A percentile compares a stretch with the other conserved stretches of the same genome.
phyloP scores from a whole-genome alignment of 2,888 invertebrate genomes.

The Tachystola acroxantha region DNA sequence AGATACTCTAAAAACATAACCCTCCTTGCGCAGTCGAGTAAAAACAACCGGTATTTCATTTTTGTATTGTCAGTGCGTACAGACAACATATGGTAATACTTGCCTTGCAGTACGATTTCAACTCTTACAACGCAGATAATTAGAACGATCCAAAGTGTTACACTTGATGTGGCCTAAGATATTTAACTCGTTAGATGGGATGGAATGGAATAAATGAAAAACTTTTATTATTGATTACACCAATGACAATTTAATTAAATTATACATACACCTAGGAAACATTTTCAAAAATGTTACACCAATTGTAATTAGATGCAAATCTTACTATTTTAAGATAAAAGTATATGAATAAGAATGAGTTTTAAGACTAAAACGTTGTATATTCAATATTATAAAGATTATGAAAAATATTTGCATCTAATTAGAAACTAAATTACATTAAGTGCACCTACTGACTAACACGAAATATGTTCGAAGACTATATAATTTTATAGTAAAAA shows the following conservation, averaged over 20 bases:
- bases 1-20: too few relatives aligned
- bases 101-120: too few relatives aligned
- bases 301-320: slow-evolving; percentile 16
- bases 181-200: too few relatives aligned
- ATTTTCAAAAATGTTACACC: slow-evolving; percentile 35
- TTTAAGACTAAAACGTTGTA: neutral
- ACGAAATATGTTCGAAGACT: slow-evolving; percentile 12
- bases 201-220: too few relatives aligned
- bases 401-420: slow-evolving; percentile 11
- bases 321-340: neutral
- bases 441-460: slow-evolving; percentile 43
- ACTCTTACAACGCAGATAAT: too few relatives aligned
- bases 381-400: neutral
- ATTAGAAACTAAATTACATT: slow-evolving; percentile 18
- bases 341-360: neutral
- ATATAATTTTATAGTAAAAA: slow-evolving; percentile 20
- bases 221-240: slow-evolving; percentile 40
- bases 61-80: too few relatives aligned
- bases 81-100: too few relatives aligned
- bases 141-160: too few relatives aligned
- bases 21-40: too few relatives aligned
- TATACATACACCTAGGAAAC: slow-evolving; percentile 38
- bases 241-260: slow-evolving; percentile 55
- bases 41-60: too few relatives aligned
- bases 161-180: too few relatives aligned